A percentile compares a stretch with the other conserved stretches of the same genome.
Evolutionary conservation across 2,888 invertebrate species (phyloP).

Genomic region (Salticus scenicus): DNA sequence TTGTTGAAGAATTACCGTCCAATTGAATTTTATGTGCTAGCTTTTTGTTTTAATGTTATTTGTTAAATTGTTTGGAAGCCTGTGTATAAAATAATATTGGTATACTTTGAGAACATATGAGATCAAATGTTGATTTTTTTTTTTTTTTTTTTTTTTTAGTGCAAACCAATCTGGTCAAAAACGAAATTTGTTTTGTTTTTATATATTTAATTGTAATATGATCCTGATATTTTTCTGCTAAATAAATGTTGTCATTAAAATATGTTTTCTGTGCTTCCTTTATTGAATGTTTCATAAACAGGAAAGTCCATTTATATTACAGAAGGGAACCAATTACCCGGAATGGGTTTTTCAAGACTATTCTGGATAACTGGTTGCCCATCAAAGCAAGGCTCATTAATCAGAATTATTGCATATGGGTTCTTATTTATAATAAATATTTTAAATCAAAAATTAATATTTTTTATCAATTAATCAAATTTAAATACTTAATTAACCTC

Average conservation of each 20-base stretch:
- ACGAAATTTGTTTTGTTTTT: slow-evolving; percentile 40
- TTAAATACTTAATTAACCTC: too few species aligned
- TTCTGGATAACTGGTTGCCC: too few species aligned
- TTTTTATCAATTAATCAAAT: too few species aligned
- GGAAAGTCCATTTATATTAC: too few species aligned
- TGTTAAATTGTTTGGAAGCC: neutral
- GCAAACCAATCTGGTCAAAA: slow-evolving; percentile 33
- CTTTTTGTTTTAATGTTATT: neutral
- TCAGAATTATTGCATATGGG: too few species aligned
- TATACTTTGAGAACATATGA: neutral
- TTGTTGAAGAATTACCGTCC: neutral
- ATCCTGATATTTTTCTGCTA: slow-evolving; percentile 49
- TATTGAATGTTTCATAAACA: neutral
- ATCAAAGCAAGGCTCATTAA: too few species aligned
- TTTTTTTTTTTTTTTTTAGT: neutral
- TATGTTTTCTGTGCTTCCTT: neutral
- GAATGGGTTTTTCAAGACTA: too few species aligned
- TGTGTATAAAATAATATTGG: neutral
- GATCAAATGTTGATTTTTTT: too few species aligned
- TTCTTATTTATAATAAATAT: too few species aligned
- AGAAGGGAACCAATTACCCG: too few species aligned
- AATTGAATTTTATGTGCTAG: neutral
- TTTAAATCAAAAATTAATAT: too few species aligned
- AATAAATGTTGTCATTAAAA: slow-evolving; percentile 44
- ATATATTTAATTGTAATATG: slow-evolving; percentile 32